Conservation (phyloP, 2,113 vertebrate genomes). For the Microtus richardsoni region DNA sequence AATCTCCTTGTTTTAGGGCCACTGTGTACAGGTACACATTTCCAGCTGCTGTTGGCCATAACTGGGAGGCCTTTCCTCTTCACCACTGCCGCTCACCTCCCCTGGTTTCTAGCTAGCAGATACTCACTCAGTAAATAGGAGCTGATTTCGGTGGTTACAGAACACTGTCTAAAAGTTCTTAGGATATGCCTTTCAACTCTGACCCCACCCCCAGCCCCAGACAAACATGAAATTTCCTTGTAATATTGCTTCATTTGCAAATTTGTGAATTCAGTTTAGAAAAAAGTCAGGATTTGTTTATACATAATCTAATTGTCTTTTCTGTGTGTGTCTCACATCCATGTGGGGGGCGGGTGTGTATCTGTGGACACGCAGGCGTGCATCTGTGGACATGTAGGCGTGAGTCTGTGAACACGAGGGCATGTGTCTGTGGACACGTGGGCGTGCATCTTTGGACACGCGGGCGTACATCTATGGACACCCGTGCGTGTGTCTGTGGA, state of each 20-base stretch:
- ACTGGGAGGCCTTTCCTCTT: background rate
- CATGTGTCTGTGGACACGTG: accelerated
- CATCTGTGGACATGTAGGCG: accelerated
- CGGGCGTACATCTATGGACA: too few relatives aligned
- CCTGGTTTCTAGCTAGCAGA: background rate
- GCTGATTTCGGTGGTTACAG: background rate
- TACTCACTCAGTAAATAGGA: background rate
- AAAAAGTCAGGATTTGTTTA: background rate
- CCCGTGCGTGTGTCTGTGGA: accelerated
- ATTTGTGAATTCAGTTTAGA: background rate
- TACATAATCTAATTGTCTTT: background rate
- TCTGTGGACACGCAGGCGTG: too few relatives aligned
- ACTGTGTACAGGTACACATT: background rate
- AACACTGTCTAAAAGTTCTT: background rate
- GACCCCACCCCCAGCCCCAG: background rate
- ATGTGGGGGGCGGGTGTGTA: too few relatives aligned
- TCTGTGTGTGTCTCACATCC: background rate
- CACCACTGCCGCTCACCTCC: background rate
- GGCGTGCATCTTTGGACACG: too few relatives aligned
- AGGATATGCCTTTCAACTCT: background rate
- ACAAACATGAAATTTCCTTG: background rate
- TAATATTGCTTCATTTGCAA: background rate
- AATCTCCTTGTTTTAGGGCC: background rate
- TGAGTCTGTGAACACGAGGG: too few relatives aligned
- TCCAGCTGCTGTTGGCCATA: background rate